Conservation (phyloP, 2,113 vertebrate genomes). For the Mirza zaza region DNA sequence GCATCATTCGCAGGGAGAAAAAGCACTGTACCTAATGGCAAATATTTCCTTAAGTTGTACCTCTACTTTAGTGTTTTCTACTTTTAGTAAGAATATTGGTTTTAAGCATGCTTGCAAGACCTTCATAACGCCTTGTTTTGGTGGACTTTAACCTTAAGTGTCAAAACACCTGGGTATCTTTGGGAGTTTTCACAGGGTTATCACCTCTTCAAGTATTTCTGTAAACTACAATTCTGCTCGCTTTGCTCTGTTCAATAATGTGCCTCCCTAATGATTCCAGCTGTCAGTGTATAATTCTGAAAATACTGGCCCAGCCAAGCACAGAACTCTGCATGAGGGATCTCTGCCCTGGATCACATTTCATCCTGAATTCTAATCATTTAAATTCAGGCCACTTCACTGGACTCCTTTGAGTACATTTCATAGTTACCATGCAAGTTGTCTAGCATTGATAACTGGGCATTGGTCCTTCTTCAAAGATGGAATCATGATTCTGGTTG, state of each 20-base stretch:
- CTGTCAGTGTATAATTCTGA: conserved; percentile 45
- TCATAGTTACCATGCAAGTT: not conserved
- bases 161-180: conserved; percentile 57
- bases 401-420: not conserved
- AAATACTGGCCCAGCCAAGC: not conserved
- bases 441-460: not conserved
- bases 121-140: conserved; percentile 65
- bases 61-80: conserved; percentile 23
- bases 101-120: conserved; percentile 47
- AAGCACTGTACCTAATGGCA: not conserved
- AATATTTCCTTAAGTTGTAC: conserved; percentile 16
- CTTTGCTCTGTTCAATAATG: conserved; percentile 23
- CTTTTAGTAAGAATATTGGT: conserved; percentile 47
- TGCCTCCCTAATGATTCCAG: conserved; percentile 46
- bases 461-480: not conserved
- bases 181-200: conserved; percentile 63
- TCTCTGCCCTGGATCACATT: conserved; percentile 15
- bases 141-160: conserved; percentile 57
- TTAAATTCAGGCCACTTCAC: conserved; percentile 8
- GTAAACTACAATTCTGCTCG: conserved; percentile 44
- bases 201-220: conserved; percentile 63
- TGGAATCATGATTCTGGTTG: not conserved
- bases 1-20: not conserved
- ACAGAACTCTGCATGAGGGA: conserved; percentile 10
- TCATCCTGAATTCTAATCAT: not conserved